Conservation (phyloP, 1,140 invertebrate genomes). For the Drosophila oshimai region DNA sequence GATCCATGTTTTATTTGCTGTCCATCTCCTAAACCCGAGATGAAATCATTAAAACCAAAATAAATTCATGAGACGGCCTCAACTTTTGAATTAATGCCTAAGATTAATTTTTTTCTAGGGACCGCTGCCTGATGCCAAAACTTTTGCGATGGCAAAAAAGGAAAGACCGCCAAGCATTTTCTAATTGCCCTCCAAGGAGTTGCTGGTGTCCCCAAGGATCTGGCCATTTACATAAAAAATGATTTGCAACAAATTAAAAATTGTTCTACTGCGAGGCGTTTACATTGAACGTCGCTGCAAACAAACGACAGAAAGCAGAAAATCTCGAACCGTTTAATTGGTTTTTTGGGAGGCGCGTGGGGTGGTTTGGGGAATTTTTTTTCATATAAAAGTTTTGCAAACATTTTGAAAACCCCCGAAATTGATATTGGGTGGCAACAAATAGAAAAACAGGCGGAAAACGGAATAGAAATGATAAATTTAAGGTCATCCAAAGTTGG, state of each 20-base stretch:
- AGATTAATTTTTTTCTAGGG: conserved; percentile 53
- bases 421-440: conserved; percentile 8
- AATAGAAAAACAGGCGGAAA: not conserved
- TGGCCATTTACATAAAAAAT: conserved; percentile 50
- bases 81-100: conserved; percentile 59
- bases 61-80: conserved; percentile 42
- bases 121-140: conserved; percentile 8
- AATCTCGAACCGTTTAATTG: conserved; percentile 67
- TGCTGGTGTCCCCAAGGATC: conserved; percentile 17
- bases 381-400: no score
- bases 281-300: conserved; percentile 39
- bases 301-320: conserved; percentile 17
- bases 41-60: conserved; percentile 48
- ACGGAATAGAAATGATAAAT: not conserved
- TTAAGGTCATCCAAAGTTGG: not conserved
- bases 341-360: no score
- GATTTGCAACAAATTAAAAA: conserved; percentile 60
- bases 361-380: no score
- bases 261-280: conserved; percentile 33
- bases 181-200: conserved; percentile 63
- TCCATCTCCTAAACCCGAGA: not conserved
- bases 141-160: not conserved
- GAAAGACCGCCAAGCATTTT: conserved; percentile 41
- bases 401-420: no score
- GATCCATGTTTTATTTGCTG: not conserved